Conservation (phyloP, 2,797 vertebrate genomes). For the Lepus townsendii region DNA sequence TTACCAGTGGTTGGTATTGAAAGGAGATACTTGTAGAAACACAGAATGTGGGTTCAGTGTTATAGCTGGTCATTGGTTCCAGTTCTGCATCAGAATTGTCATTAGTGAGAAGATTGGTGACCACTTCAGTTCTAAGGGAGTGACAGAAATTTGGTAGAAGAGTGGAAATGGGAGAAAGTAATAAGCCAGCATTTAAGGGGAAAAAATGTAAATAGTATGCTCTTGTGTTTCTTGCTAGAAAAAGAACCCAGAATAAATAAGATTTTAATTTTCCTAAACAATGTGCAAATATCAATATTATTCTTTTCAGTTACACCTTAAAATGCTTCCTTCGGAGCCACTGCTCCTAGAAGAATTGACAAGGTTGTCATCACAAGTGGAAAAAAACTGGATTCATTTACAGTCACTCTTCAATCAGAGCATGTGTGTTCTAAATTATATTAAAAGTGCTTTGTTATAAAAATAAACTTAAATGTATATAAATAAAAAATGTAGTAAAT, state of each 20-base stretch:
- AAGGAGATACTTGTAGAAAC: neutral
- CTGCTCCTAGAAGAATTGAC: conserved; percentile 90
- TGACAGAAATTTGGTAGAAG: neutral
- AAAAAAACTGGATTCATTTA: conserved; percentile 93
- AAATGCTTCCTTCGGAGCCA: conserved; percentile 91
- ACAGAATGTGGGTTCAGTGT: neutral
- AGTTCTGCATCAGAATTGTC: too few species aligned
- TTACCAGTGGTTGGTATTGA: neutral
- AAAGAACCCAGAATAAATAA: conserved; percentile 16
- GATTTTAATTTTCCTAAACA: neutral
- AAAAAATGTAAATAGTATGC: conserved; percentile 10
- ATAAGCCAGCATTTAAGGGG: neutral
- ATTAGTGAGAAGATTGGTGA: neutral
- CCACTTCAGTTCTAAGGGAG: neutral
- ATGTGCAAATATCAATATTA: conserved; percentile 41
- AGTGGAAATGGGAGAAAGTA: neutral
- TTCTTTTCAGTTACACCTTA: conserved; percentile 93
- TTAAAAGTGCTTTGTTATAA: conserved; percentile 96
- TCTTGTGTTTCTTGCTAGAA: neutral
- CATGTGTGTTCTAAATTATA: conserved; percentile 95
- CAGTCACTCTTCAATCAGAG: conserved; percentile 93
- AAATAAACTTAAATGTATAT: conserved; percentile 23
- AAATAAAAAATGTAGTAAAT: conserved; percentile 5
- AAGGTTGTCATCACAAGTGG: conserved; percentile 89
- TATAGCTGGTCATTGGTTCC: neutral